Base-by-base conservation (phyloP, 2,797 vertebrate species). In the Chloroceryle inda region DNA sequence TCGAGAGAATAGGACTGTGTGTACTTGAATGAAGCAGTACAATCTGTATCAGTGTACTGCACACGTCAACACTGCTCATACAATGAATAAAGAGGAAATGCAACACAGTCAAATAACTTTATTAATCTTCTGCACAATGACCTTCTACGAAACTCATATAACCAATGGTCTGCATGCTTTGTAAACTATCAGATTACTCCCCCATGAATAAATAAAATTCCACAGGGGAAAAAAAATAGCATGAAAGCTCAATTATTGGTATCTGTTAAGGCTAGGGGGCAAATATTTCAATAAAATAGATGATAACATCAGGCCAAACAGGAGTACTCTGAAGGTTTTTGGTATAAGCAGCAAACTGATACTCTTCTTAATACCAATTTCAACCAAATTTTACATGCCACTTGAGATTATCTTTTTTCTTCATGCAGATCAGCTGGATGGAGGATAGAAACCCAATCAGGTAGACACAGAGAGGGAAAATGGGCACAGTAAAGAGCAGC, bases 61-160 rank as follows among this genome's bases (percentile, higher is more conserved):
- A 88, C 79, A 81, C 35, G 19, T 96, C 95, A 95, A 94, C 62
- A 14, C 58, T 68, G 91, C 79, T 83, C 76, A 17, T 52, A 97
- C 96, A 96, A 94, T 88, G 91, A 93, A 97, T 95, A 96, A 96
- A 94, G 96, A 96, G 88, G 95, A 97, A 97, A 95, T 83, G 86
- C 75, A 96, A 56, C 67, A 45, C 74, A 77, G 94, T 66, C 81
- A 93, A 94, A 96, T 96, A 93, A 77, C 89, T 96, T 94, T 84
- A 95, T 93, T 92, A 96, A 87, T 96, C 84, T 96, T 89, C 80
- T 91, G 63, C 81, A 95, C 84, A 96, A 89, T 50, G 77, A 80
- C 73, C 76, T 64, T 74, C 78, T 86, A 40, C 87, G 89, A n/a
- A 88, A 88, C 53, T 62, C 58, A 45, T 59, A 75, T 20, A 89